Evolutionary conservation across 2,888 invertebrate species (phyloP).

Genomic region (Ennomos quercinarius): DNA sequence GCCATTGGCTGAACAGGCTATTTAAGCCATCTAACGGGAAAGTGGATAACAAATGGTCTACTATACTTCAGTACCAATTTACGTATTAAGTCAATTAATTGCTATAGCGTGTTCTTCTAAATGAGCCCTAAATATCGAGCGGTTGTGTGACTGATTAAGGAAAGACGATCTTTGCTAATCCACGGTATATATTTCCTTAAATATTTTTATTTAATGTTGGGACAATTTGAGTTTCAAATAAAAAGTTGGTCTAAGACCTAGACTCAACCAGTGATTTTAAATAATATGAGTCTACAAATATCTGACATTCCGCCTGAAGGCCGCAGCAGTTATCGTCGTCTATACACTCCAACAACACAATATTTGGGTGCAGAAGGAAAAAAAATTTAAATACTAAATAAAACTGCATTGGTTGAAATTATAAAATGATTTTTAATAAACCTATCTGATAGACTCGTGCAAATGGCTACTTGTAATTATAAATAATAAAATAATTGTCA

Average conservation of each 20-base stretch:
- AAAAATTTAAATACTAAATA: too few relatives aligned
- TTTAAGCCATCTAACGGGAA: constrained; percentile 40
- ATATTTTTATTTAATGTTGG: neutral
- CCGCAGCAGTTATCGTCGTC: too few relatives aligned
- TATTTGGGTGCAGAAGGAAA: too few relatives aligned
- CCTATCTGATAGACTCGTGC: neutral
- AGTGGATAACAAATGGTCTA: constrained; percentile 48
- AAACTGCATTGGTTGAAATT: too few relatives aligned
- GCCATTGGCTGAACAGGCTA: constrained; percentile 28
- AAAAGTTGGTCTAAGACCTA: too few relatives aligned
- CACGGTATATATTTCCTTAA: neutral
- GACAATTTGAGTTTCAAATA: too few relatives aligned
- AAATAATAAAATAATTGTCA: constrained; percentile 3
- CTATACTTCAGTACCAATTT: constrained; percentile 41
- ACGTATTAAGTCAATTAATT: constrained; percentile 50
- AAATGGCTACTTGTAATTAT: constrained; percentile 2
- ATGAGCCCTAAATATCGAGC: constrained; percentile 30
- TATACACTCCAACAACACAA: too few relatives aligned
- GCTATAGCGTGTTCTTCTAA: constrained; percentile 40
- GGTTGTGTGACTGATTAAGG: constrained; percentile 15
- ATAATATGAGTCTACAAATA: too few relatives aligned
- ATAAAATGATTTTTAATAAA: too few relatives aligned
- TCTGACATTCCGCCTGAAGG: too few relatives aligned
- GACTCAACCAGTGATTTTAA: too few relatives aligned
- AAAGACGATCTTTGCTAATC: neutral